Percentiles rank a stretch among this genome's conserved stretches.
Evolutionary conservation across 2,888 invertebrate species (phyloP).

Genomic region (Xylocampa areola): DNA sequence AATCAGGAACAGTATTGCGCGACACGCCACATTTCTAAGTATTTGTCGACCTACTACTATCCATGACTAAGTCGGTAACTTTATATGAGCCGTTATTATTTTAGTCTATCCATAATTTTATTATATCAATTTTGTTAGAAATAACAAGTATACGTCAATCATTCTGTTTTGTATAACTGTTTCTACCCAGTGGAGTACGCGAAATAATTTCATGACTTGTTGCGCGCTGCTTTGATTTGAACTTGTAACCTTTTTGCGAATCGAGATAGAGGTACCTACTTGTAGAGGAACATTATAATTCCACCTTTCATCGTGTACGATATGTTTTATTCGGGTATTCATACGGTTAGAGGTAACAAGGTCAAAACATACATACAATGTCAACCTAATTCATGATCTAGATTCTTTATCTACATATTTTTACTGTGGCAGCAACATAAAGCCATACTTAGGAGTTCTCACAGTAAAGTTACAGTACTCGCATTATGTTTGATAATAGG

Average conservation of each 20-base stretch:
- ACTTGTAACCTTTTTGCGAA: conserved; percentile 67
- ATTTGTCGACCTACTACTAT: conserved; percentile 57
- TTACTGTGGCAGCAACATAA: conserved; percentile 56
- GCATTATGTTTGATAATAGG: conserved; percentile 69
- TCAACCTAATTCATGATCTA: conserved; percentile 57
- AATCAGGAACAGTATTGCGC: conserved; percentile 73
- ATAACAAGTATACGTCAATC: conserved; percentile 58
- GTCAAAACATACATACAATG: conserved; percentile 61
- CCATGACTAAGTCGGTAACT: conserved; percentile 40
- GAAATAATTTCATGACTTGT: conserved; percentile 53
- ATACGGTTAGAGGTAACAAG: conserved; percentile 60
- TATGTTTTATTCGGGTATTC: conserved; percentile 60
- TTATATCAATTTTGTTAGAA: conserved; percentile 46
- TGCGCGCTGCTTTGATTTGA: conserved; percentile 61
- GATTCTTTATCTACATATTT: conserved; percentile 57
- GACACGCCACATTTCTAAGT: conserved; percentile 63
- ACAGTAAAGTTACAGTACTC: conserved; percentile 66
- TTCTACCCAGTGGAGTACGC: conserved; percentile 36
- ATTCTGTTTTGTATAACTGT: conserved; percentile 57
- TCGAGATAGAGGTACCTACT: conserved; percentile 54
- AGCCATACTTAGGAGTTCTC: conserved; percentile 70
- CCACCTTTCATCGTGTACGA: conserved; percentile 59
- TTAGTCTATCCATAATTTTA: conserved; percentile 49
- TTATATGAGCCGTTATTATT: conserved; percentile 41
- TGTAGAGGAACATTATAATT: conserved; percentile 51